Percentiles rank a stretch among this genome's conserved stretches.
These are phyloP conservation scores for Myotis findleyi DNA, from an alignment of 2,797 vertebrate species.

Conservation along the genomic window DNA sequence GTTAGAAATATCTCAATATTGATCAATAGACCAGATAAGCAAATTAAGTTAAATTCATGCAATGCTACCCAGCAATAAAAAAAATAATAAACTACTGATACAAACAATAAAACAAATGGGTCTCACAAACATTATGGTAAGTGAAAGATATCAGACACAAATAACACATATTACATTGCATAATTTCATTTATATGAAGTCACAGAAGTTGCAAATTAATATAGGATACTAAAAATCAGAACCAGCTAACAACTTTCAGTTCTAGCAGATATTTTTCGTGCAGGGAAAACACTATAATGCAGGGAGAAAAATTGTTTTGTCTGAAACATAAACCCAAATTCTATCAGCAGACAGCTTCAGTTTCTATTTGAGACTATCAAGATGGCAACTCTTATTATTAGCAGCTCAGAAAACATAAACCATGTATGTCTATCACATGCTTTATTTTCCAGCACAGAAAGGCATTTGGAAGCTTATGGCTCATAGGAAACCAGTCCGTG, in stretches of 20 bases:
- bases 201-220: slow-evolving; percentile 41
- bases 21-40: neutral
- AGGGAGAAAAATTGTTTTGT: neutral
- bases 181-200: neutral
- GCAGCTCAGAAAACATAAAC: neutral
- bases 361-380: slow-evolving; percentile 42
- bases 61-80: slow-evolving; percentile 39
- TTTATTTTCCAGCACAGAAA: neutral
- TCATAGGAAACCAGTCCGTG: neutral
- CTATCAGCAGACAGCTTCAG: neutral
- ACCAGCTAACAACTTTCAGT: neutral
- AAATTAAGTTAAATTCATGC: slow-evolving; percentile 15
- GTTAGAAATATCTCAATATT: slow-evolving; percentile 43
- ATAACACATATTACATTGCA: neutral
- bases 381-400: neutral
- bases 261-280: slow-evolving; percentile 30
- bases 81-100: neutral
- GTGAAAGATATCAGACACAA: neutral
- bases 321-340: slow-evolving; percentile 47
- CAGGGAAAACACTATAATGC: neutral
- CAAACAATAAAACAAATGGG: neutral
- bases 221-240: neutral
- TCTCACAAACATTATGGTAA: neutral
- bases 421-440: neutral
- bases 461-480: slow-evolving; percentile 9